Evolutionary conservation across 1,140 invertebrate genomes (phyloP).

Genomic region (Papilio aristodemus): DNA sequence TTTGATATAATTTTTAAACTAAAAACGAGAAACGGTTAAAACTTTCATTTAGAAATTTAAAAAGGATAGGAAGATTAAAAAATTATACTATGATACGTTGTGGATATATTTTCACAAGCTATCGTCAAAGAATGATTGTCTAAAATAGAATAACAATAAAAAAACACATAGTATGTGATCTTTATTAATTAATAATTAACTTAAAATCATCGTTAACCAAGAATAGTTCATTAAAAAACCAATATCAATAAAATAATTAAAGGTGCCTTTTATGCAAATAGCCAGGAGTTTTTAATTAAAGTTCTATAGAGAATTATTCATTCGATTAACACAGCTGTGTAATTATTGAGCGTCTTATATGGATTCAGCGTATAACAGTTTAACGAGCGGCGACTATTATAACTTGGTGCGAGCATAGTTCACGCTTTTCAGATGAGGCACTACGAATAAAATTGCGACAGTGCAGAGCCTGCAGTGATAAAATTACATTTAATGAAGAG

Average conservation of each 20-base stretch:
- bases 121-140: no score
- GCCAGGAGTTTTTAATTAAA: slow-evolving; percentile 23
- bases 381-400: neutral
- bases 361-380: slow-evolving; percentile 23
- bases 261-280: slow-evolving; percentile 18
- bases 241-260: slow-evolving; percentile 10
- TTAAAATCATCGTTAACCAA: neutral
- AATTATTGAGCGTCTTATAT: slow-evolving; percentile 27
- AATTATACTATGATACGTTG: neutral
- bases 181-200: neutral
- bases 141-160: no score
- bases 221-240: neutral
- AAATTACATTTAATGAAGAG: neutral
- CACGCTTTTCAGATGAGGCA: neutral
- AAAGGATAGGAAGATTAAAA: neutral
- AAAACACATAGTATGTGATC: no score
- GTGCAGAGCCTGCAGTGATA: neutral
- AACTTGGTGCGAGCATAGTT: neutral
- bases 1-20: neutral
- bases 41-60: neutral
- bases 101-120: neutral
- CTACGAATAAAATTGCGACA: neutral
- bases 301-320: slow-evolving; percentile 24
- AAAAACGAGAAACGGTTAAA: slow-evolving; percentile 2
- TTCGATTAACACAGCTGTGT: slow-evolving; percentile 22